Evolutionary conservation across 2,888 invertebrate genomes (phyloP).

Genomic region (Morpho helenor): DNA sequence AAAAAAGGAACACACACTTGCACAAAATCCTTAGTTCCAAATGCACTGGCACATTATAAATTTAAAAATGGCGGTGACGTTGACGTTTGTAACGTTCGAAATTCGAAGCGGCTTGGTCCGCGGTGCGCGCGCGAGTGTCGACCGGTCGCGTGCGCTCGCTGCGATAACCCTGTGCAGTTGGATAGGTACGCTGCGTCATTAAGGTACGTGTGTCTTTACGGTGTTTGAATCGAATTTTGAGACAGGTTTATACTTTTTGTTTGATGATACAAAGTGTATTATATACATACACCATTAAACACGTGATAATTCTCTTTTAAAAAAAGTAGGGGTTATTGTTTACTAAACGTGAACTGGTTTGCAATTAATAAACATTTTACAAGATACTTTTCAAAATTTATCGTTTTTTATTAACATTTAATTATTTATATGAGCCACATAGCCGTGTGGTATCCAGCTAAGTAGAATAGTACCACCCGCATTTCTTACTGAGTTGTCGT

Average conservation of each 20-base stretch:
- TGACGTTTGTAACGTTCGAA: conserved; percentile 44
- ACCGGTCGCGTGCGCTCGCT: conserved; percentile 59
- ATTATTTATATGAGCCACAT: conserved; percentile 6
- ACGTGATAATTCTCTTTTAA: neutral
- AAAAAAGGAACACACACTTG: conserved; percentile 44
- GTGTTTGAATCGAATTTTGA: conserved; percentile 3
- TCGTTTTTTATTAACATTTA: neutral
- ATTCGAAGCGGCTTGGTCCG: conserved; percentile 62
- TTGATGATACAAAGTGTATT: conserved; percentile 2
- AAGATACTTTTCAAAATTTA: too few species aligned
- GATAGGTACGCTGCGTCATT: conserved; percentile 36
- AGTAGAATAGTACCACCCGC: too few species aligned
- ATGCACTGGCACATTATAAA: conserved; percentile 58
- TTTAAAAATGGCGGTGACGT: conserved; percentile 50
- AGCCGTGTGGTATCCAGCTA: too few species aligned
- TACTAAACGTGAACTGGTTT: neutral
- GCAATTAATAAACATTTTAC: too few species aligned
- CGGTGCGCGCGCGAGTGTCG: conserved; percentile 75
- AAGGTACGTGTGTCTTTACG: conserved; percentile 17
- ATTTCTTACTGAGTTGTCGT: too few species aligned
- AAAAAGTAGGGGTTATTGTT: neutral
- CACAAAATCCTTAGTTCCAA: conserved; percentile 69
- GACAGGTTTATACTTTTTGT: conserved; percentile 9
- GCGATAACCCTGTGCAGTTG: conserved; percentile 56
- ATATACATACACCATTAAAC: neutral